Conservation (phyloP, 64 coral and sea anemone genomes). For the Pocillopora verrucosa region DNA sequence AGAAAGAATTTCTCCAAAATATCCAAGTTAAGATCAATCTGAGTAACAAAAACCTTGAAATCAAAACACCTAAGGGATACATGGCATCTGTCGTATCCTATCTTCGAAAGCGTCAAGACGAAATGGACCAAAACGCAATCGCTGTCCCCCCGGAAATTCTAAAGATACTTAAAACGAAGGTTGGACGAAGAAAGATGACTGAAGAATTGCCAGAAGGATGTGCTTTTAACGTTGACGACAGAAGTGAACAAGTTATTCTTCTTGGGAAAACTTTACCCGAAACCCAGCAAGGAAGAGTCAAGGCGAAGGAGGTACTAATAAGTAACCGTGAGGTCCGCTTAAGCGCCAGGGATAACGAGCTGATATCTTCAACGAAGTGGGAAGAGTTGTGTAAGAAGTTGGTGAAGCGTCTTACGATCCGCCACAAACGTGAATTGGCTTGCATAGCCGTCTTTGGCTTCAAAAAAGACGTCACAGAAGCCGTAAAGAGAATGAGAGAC, state of each 20-base stretch:
- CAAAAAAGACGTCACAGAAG: constrained; percentile 16
- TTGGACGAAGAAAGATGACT: constrained; percentile 15
- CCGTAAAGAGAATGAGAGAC: constrained; percentile 23
- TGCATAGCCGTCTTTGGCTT: constrained; percentile 37
- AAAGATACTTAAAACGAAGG: constrained; percentile 4
- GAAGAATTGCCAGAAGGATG: constrained; percentile 6
- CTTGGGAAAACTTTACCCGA: background rate
- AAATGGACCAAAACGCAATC: background rate
- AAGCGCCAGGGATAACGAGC: background rate
- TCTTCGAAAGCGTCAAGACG: constrained; percentile 4
- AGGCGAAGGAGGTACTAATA: background rate
- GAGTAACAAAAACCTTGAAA: background rate
- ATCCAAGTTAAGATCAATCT: background rate
- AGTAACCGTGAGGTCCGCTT: background rate
- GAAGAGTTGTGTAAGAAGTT: constrained; percentile 8
- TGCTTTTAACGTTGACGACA: constrained; percentile 19
- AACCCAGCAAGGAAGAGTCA: constrained; percentile 13
- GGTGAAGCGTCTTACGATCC: constrained; percentile 2
- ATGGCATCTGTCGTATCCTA: background rate
- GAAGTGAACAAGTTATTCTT: background rate
- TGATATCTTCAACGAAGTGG: constrained; percentile 6
- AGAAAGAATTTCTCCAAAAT: background rate
- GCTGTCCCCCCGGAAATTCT: background rate
- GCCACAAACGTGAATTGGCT: background rate
- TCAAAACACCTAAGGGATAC: constrained; percentile 24